These are phyloP conservation scores for Erebia ligea DNA, from an alignment of 2,888 invertebrate genomes.

Conservation along the genomic window DNA sequence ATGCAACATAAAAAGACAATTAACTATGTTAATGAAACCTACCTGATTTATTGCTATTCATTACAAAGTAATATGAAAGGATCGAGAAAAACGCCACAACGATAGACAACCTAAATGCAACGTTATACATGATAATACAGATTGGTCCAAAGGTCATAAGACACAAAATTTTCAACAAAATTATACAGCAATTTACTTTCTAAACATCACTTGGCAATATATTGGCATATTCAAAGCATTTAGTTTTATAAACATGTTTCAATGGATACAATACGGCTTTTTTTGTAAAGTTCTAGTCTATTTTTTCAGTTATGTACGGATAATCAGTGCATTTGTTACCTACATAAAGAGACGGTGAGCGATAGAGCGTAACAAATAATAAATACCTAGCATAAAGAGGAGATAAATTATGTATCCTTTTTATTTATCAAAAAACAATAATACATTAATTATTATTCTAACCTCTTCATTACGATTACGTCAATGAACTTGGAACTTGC, in stretches of 20 bases:
- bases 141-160: constrained; percentile 14
- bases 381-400: background rate
- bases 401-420: background rate
- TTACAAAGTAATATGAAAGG: constrained; percentile 57
- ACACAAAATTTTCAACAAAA: background rate
- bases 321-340: background rate
- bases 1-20: constrained; percentile 18
- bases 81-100: constrained; percentile 57
- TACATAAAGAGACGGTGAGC: background rate
- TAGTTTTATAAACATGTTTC: background rate
- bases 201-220: constrained; percentile 6
- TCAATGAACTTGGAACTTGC: no score
- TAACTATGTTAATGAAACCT: constrained; percentile 45
- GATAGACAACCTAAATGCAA: constrained; percentile 44
- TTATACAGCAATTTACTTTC: background rate
- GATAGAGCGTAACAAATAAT: background rate
- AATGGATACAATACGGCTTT: background rate
- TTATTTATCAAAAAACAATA: background rate
- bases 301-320: background rate
- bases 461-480: no score
- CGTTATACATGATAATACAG: constrained; percentile 34
- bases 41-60: constrained; percentile 56
- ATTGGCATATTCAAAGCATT: background rate
- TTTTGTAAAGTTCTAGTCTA: constrained; percentile 12
- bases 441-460: no score